phyloP scores from a whole-genome alignment of 2,888 invertebrate genomes.

The Cenopis cana region DNA sequence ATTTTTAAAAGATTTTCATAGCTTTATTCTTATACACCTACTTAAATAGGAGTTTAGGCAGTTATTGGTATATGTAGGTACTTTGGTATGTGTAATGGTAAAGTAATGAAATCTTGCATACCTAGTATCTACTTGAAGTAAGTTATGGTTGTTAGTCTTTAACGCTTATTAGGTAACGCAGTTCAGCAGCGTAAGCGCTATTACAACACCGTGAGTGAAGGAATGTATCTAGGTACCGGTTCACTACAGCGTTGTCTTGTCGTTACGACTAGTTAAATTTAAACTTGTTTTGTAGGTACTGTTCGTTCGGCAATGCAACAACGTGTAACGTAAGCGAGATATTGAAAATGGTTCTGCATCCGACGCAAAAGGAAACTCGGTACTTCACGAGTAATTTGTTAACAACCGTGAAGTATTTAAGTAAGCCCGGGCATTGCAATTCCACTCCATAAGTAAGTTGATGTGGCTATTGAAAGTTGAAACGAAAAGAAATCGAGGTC shows the following conservation, averaged over 20 bases:
- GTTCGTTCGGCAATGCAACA: constrained; percentile 31
- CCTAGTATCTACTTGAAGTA: background rate
- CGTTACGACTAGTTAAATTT: constrained; percentile 53
- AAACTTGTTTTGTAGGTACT: constrained; percentile 46
- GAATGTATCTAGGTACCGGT: constrained; percentile 77
- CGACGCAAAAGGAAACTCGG: constrained; percentile 36
- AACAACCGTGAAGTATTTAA: constrained; percentile 37
- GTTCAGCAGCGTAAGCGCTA: constrained; percentile 71
- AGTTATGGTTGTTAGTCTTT: constrained; percentile 41
- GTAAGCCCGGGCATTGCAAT: constrained; percentile 48
- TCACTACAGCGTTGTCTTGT: constrained; percentile 61
- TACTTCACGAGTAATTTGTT: constrained; percentile 27
- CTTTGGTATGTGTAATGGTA: too few relatives aligned
- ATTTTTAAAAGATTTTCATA: too few relatives aligned
- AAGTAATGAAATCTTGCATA: background rate
- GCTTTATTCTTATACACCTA: too few relatives aligned
- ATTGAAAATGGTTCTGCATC: constrained; percentile 39
- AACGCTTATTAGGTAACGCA: constrained; percentile 76
- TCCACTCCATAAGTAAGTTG: constrained; percentile 57
- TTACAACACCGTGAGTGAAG: constrained; percentile 74
- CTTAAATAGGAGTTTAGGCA: too few relatives aligned
- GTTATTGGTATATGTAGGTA: too few relatives aligned
- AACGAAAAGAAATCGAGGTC: constrained; percentile 85
- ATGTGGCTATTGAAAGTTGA: constrained; percentile 82
- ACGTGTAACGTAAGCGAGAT: constrained; percentile 36